phyloP scores from a whole-genome alignment of 2,113 vertebrate genomes.

The Phrynosoma platyrhinos region DNA sequence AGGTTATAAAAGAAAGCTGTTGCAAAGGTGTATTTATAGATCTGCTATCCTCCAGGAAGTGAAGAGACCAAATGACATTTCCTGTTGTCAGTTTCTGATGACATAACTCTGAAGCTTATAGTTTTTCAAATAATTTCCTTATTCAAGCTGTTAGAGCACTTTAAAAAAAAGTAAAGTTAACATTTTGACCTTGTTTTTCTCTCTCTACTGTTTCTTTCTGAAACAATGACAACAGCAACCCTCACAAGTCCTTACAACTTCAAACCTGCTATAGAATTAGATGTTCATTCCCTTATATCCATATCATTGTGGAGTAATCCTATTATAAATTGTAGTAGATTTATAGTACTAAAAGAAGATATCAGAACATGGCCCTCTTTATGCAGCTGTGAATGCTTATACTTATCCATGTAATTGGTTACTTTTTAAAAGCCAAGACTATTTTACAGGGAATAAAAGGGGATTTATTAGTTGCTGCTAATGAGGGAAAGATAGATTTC shows the following conservation, averaged over 20 bases:
- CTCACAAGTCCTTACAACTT: not conserved
- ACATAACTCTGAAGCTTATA: not conserved
- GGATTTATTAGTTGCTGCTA: not conserved
- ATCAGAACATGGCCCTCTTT: not conserved
- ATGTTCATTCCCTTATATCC: not conserved
- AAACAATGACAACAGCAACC: not conserved
- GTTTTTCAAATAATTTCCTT: not conserved
- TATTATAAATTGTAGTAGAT: not conserved
- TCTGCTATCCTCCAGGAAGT: not conserved
- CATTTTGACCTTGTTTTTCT: not conserved
- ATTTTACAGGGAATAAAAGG: not conserved
- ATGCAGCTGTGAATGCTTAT: not conserved
- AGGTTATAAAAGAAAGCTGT: slow-evolving; percentile 16
- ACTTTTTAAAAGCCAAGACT: not conserved
- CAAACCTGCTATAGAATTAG: not conserved
- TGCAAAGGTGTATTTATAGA: slow-evolving; percentile 7
- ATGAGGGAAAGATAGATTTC: no score
- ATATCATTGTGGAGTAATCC: not conserved
- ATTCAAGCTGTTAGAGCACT: not conserved
- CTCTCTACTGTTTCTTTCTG: not conserved
- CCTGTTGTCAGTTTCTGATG: not conserved
- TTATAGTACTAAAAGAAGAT: not conserved
- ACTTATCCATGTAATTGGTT: not conserved
- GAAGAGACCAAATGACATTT: not conserved
- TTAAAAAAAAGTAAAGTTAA: not conserved